Evolutionary conservation across 2,888 invertebrate genomes (phyloP), one percentile per base, ranked within the genome.

Genomic region (Harmothoe impar): DNA sequence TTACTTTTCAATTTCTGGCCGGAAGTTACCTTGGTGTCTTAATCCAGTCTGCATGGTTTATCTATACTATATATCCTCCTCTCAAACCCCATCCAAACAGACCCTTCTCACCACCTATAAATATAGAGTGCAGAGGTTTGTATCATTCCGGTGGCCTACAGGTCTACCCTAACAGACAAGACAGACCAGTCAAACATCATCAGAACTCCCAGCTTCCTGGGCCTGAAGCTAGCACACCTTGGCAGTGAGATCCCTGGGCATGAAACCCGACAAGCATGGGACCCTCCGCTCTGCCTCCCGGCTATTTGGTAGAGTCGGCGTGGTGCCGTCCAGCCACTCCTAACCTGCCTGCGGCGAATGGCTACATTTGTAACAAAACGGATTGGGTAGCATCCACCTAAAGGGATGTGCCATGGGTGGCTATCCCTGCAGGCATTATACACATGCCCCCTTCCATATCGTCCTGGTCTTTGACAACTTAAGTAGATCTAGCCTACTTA

Each of bases 281-380:
- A 29, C 56, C 54, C 86, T 86, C 86, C 54, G 54, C 86, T 54
- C 29, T 86, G 86, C 86, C 86, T 86, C 31, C 54, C 29, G 86
- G 86, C 86, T 86, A 86, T 86, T 86, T 86, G 29, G 52, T 54
- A 15, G 56, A 33, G 56, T 52, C 86, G 25, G 86, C 86, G 56
- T 86, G 86, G 86, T 86, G 52, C 86, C 86, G 29, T 12, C 31
- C 52, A 54, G 1, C 86, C 86, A 86, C 86, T 86, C 56, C 54
- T 15, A 52, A 52, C 56, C 54, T 29, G 86, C 86, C 86, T 29
- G 52, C 29, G 86, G 86, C 86, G 25, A 54, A 86, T 54, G 25
- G 86, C 86, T 54, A 86, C 54, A 86, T 31, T 43, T 86, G 86
- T 81, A 81, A 81, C 81, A 81, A 81, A 81, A 81, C 81, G 43